Percentiles rank a stretch among this genome's conserved stretches.
Evolutionary conservation across 2,113 vertebrate genomes (phyloP).

Genomic region (Riparia riparia): DNA sequence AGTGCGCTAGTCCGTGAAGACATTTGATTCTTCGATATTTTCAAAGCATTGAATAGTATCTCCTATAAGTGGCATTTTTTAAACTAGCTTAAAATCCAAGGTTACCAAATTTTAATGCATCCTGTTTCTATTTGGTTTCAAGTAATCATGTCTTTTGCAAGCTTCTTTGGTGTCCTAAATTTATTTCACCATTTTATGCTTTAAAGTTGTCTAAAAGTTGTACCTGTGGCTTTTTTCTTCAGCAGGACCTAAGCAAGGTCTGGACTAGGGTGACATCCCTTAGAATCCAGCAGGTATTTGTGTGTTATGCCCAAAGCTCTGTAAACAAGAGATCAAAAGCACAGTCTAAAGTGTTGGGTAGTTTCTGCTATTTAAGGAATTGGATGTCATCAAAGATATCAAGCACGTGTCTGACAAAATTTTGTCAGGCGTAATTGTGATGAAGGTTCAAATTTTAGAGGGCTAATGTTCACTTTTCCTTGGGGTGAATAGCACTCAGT

Average conservation of each 20-base stretch:
- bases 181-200: background rate
- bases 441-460: background rate
- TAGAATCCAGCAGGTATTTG: background rate
- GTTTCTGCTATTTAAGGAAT: background rate
- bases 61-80: background rate
- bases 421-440: background rate
- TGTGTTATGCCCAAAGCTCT: background rate
- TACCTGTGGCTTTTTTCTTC: background rate
- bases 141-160: background rate
- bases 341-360: background rate
- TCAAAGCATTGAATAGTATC: background rate
- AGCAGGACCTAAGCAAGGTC: background rate
- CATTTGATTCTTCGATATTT: background rate
- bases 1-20: background rate
- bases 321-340: background rate
- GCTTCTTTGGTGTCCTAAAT: background rate
- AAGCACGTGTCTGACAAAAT: background rate
- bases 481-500: background rate
- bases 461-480: background rate
- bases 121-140: background rate
- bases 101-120: background rate
- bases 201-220: background rate
- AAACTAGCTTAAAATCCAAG: background rate
- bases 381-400: background rate
- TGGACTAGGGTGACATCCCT: background rate